Percentiles rank a stretch among this genome's conserved stretches.
Evolutionary conservation across 2,888 invertebrate species (phyloP).

Genomic region (Thymelicus sylvestris): DNA sequence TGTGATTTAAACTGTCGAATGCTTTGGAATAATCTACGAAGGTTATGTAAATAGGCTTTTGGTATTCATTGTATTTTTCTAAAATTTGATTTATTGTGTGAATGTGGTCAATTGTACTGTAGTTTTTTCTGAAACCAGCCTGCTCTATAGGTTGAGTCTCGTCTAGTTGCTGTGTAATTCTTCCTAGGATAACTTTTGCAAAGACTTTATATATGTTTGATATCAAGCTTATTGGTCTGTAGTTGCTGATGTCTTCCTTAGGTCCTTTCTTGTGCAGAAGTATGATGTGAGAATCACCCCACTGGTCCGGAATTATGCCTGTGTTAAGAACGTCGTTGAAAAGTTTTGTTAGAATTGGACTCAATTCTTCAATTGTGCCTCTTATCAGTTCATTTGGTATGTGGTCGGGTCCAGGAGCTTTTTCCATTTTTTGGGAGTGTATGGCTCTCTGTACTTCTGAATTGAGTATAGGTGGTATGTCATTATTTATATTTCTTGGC

Average conservation of each 20-base stretch:
- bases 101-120: slow-evolving; percentile 17
- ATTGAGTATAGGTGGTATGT: neutral
- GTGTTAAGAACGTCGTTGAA: slow-evolving; percentile 5
- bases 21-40: slow-evolving; percentile 38
- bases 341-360: slow-evolving; percentile 3
- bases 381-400: slow-evolving; percentile 14
- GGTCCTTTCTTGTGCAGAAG: slow-evolving; percentile 22
- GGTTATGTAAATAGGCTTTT: slow-evolving; percentile 24
- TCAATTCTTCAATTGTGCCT: slow-evolving; percentile 11
- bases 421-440: slow-evolving; percentile 1
- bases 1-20: slow-evolving; percentile 28
- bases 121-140: slow-evolving; percentile 4
- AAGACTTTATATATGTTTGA: neutral
- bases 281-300: slow-evolving; percentile 1
- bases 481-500: neutral
- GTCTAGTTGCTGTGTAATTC: slow-evolving; percentile 5
- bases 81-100: slow-evolving; percentile 15
- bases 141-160: slow-evolving; percentile 19
- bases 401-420: slow-evolving; percentile 14
- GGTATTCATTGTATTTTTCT: slow-evolving; percentile 17
- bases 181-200: neutral
- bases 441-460: neutral
- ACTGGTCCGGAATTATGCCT: neutral
- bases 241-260: slow-evolving; percentile 27
- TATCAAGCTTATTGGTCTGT: slow-evolving; percentile 35